A percentile compares a stretch with the other conserved stretches of the same genome.
Conservation (phyloP, 2,797 vertebrate species). For the Fratercula arctica region DNA sequence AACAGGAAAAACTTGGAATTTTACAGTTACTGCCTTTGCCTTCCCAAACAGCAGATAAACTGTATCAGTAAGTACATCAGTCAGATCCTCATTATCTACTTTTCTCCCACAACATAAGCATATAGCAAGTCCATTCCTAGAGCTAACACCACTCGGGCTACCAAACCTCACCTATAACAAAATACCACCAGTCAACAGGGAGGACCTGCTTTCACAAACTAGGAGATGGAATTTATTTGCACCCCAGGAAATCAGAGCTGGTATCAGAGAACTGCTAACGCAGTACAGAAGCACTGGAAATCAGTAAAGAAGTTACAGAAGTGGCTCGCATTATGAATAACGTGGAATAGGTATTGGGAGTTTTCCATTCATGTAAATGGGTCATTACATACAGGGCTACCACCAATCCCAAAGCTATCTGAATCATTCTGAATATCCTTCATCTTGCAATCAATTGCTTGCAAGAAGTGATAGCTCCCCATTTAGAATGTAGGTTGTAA, state of each 20-base stretch:
- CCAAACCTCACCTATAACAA: not conserved
- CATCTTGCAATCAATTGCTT: not conserved
- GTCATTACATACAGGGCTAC: conserved; percentile 1
- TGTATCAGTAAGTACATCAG: not conserved
- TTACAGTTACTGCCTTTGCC: not conserved
- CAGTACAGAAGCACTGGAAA: not conserved
- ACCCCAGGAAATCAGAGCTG: not conserved
- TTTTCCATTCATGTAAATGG: not conserved
- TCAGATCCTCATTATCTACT: not conserved
- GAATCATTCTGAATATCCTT: not conserved
- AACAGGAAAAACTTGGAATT: not conserved
- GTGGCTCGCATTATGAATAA: not conserved
- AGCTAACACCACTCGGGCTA: not conserved
- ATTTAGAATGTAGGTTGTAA: not conserved
- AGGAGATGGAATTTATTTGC: not conserved
- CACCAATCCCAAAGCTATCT: not conserved
- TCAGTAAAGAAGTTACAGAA: not conserved
- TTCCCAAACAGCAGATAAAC: not conserved
- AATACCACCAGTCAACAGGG: not conserved
- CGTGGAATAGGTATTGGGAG: not conserved
- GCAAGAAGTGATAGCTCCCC: not conserved
- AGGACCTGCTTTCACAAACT: not conserved
- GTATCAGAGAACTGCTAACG: not conserved
- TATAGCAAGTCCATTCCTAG: not conserved
- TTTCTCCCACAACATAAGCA: not conserved